A percentile compares a stretch with the other conserved stretches of the same genome.
These are phyloP conservation scores for Phenganax stokvisi DNA, from an alignment of 92 coral and sea anemone genomes.

Conservation along the genomic window DNA sequence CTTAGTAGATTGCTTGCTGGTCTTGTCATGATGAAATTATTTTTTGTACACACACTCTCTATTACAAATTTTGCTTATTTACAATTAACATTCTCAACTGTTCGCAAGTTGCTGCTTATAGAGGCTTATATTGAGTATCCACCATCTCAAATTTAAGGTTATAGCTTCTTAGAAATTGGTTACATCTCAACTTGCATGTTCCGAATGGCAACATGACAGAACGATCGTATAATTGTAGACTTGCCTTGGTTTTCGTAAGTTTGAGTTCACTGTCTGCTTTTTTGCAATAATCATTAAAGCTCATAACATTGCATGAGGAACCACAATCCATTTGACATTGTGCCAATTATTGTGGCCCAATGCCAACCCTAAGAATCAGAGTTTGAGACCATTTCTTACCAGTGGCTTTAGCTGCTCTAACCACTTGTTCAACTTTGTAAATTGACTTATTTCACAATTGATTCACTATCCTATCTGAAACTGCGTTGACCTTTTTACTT, in stretches of 20 bases:
- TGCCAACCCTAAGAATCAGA: background rate
- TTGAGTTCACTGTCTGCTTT: conserved; percentile 37
- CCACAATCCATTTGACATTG: conserved; percentile 42
- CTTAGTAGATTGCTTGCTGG: conserved; percentile 1
- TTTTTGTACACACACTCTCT: background rate
- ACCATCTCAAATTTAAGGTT: conserved; percentile 45
- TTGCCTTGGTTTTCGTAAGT: conserved; percentile 26
- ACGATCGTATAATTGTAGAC: conserved; percentile 40
- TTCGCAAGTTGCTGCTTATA: conserved; percentile 40
- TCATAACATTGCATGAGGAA: conserved; percentile 32
- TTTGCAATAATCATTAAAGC: conserved; percentile 29
- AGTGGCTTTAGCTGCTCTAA: background rate
- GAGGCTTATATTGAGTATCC: conserved; percentile 34
- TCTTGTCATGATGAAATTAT: background rate
- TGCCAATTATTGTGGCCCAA: conserved; percentile 5
- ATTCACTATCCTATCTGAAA: background rate
- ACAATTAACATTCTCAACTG: conserved; percentile 21
- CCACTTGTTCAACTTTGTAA: conserved; percentile 4
- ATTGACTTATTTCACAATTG: conserved; percentile 5
- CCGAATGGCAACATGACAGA: conserved; percentile 32
- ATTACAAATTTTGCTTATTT: background rate
- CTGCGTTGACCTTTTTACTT: background rate
- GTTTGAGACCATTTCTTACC: conserved; percentile 8
- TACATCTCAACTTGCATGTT: conserved; percentile 23
- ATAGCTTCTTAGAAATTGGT: conserved; percentile 28